phyloP scores from a whole-genome alignment of 2,888 invertebrate species.

The Agriopis leucophaearia region DNA sequence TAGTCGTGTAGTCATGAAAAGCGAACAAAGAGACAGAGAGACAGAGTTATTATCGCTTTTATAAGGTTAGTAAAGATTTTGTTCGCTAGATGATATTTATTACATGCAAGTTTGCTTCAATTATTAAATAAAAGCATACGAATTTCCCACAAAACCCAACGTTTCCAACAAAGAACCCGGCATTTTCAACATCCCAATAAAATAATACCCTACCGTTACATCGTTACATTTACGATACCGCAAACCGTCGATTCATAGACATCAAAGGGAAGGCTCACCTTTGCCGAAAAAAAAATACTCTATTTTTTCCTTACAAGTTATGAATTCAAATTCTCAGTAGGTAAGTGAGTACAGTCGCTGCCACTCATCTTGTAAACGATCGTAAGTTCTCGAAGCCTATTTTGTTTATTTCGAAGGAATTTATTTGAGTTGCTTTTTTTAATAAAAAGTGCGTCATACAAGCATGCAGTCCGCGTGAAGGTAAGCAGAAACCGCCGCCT shows the following conservation, averaged over 20 bases:
- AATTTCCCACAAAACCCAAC: constrained; percentile 1
- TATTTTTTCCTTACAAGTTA: constrained; percentile 11
- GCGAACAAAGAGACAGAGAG: no score
- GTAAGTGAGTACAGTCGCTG: constrained; percentile 4
- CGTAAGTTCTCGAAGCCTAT: no score
- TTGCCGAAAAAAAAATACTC: constrained; percentile 21
- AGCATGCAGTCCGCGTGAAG: no score
- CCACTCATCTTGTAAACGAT: not conserved
- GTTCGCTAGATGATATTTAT: no score
- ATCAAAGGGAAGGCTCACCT: constrained; percentile 30
- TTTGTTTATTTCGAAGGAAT: no score
- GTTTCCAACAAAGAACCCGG: not conserved
- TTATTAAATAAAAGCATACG: not conserved
- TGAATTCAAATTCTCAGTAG: constrained; percentile 31
- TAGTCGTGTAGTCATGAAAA: no score
- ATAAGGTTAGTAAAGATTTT: no score
- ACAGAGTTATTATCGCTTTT: no score
- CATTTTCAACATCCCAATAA: constrained; percentile 29
- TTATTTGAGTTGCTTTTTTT: no score
- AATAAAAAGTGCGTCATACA: no score
- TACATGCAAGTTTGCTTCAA: not conserved
- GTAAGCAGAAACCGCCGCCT: no score
- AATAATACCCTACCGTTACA: constrained; percentile 23
- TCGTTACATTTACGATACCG: constrained; percentile 24
- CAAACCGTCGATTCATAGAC: constrained; percentile 32